phyloP scores from a whole-genome alignment of 2,888 invertebrate species.

The Eupeodes latifasciatus region DNA sequence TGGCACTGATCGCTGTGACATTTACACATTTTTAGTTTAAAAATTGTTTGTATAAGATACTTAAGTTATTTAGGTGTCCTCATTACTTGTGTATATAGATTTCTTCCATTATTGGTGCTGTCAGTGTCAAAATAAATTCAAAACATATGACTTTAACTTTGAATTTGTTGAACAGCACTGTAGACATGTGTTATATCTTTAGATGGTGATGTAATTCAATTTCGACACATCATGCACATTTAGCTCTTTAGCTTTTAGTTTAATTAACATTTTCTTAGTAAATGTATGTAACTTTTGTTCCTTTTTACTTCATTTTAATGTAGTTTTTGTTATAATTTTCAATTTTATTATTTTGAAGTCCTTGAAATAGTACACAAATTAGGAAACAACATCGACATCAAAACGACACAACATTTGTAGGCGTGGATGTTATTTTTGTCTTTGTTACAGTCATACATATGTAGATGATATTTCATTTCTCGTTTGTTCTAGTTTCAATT shows the following conservation, averaged over 20 bases:
- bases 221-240: slow-evolving; percentile 18
- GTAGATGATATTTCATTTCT: background rate
- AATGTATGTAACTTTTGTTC: background rate
- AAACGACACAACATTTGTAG: background rate
- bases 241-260: slow-evolving; percentile 13
- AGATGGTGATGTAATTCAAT: slow-evolving; percentile 22
- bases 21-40: too few relatives aligned
- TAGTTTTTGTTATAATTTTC: background rate
- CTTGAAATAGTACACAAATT: slow-evolving; percentile 38
- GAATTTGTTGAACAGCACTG: background rate
- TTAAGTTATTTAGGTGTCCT: too few relatives aligned
- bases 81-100: too few relatives aligned
- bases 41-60: too few relatives aligned
- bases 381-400: background rate
- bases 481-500: slow-evolving; percentile 17
- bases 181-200: background rate
- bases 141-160: too few relatives aligned
- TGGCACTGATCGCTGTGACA: too few relatives aligned
- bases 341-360: slow-evolving; percentile 14
- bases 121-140: too few relatives aligned
- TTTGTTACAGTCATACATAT: background rate
- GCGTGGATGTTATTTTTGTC: background rate
- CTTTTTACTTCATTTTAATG: background rate
- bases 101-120: too few relatives aligned
- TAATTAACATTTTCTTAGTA: slow-evolving; percentile 9